phyloP scores from a whole-genome alignment of 2,113 vertebrate species.

The Arothron firmamentum region DNA sequence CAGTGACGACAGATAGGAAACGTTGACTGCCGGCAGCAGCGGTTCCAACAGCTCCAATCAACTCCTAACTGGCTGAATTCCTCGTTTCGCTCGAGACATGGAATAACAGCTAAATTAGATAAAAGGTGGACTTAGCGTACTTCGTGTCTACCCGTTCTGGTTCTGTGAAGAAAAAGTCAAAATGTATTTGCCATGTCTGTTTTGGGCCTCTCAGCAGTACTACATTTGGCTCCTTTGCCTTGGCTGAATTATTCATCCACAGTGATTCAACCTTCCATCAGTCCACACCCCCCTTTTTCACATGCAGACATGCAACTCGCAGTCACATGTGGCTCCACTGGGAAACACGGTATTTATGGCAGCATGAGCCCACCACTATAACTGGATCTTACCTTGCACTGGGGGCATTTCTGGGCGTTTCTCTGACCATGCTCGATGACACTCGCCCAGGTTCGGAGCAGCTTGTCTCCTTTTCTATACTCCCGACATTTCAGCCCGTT shows the following conservation, averaged over 20 bases:
- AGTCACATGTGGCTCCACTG: constrained; percentile 58
- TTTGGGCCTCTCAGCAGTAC: constrained; percentile 14
- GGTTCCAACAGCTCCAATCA: constrained; percentile 21
- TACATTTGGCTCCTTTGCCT: constrained; percentile 35
- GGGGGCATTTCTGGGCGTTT: constrained; percentile 97
- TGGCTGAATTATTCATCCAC: constrained; percentile 44
- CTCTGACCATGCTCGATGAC: constrained; percentile 96
- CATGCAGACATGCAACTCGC: constrained; percentile 2
- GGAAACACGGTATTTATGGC: too few species aligned
- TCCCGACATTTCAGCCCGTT: constrained; percentile 94
- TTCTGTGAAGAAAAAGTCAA: constrained; percentile 9
- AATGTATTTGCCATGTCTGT: background rate
- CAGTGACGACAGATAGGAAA: too few species aligned
- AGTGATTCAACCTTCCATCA: constrained; percentile 24
- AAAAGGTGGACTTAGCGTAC: constrained; percentile 14
- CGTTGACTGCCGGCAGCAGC: constrained; percentile 28
- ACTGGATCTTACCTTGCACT: constrained; percentile 83
- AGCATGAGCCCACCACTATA: background rate
- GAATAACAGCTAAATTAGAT: constrained; percentile 44
- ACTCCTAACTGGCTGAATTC: constrained; percentile 42
- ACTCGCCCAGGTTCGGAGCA: constrained; percentile 92
- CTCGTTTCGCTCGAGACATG: constrained; percentile 28
- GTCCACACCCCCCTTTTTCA: constrained; percentile 9
- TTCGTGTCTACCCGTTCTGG: constrained; percentile 16
- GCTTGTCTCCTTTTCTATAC: constrained; percentile 94